Evolutionary conservation across 2,888 invertebrate species (phyloP).

Genomic region (Rhodophaea formosa): DNA sequence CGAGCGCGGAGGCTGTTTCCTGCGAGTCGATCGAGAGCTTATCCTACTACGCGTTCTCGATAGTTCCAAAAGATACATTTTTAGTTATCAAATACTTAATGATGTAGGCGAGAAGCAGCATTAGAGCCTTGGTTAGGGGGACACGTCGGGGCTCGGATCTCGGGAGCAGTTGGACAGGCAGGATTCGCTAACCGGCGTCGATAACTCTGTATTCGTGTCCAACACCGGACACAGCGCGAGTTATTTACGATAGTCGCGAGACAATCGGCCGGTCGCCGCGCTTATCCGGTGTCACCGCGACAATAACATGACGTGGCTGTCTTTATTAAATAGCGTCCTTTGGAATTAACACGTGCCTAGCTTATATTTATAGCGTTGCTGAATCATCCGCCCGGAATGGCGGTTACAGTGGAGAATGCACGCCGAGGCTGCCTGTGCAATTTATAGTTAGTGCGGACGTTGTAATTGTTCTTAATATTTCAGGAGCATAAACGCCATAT

Average conservation of each 20-base stretch:
- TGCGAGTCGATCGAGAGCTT: conserved; percentile 52
- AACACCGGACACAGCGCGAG: conserved; percentile 72
- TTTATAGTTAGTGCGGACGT: conserved; percentile 29
- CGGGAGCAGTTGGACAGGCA: conserved; percentile 32
- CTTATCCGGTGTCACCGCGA: conserved; percentile 76
- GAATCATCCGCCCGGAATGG: conserved; percentile 60
- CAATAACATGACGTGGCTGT: conserved; percentile 77
- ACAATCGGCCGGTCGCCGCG: conserved; percentile 73
- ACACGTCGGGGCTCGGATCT: conserved; percentile 20
- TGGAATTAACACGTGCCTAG: conserved; percentile 68
- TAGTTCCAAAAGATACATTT: conserved; percentile 34
- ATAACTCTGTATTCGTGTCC: conserved; percentile 70
- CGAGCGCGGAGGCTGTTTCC: conserved; percentile 68
- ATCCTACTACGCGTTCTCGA: conserved; percentile 45
- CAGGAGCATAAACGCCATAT: conserved; percentile 18
- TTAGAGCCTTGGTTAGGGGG: neutral
- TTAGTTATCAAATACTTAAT: neutral
- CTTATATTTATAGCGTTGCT: conserved; percentile 61
- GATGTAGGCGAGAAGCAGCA: neutral
- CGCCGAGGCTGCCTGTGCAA: conserved; percentile 18
- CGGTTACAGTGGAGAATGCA: conserved; percentile 40
- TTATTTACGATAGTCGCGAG: conserved; percentile 78
- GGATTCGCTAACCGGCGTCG: conserved; percentile 60
- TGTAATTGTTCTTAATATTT: conserved; percentile 12
- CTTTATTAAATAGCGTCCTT: conserved; percentile 74